Percentiles rank a stretch among this genome's conserved stretches.
phyloP scores from a whole-genome alignment of 2,113 vertebrate species.

The Myiagra hebetior region DNA sequence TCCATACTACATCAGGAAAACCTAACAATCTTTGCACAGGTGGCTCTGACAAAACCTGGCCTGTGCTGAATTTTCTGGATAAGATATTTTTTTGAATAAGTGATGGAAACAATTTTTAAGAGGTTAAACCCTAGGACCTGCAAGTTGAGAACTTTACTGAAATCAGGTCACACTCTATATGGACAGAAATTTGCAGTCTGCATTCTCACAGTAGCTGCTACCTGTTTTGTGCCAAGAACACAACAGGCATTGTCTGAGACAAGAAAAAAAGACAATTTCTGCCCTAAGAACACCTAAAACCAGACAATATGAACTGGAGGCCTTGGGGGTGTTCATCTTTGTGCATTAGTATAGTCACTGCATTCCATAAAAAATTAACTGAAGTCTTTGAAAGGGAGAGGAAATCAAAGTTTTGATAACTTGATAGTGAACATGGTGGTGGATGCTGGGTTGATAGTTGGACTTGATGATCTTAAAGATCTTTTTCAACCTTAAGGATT shows the following conservation, averaged over 20 bases:
- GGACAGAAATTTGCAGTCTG: background rate
- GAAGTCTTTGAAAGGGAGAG: background rate
- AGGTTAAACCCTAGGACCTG: background rate
- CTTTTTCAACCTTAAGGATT: background rate
- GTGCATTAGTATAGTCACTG: background rate
- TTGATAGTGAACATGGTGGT: background rate
- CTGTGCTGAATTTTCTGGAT: background rate
- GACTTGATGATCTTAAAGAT: background rate
- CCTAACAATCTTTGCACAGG: background rate
- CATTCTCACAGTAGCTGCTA: background rate
- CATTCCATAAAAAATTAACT: background rate
- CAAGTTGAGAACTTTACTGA: background rate
- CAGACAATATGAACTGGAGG: background rate
- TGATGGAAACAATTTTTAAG: background rate
- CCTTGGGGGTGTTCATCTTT: background rate
- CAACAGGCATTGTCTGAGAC: background rate
- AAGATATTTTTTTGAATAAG: background rate
- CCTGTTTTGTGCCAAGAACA: background rate
- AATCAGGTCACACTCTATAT: background rate
- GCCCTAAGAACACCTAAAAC: background rate
- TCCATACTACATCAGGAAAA: background rate
- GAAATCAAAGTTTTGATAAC: background rate
- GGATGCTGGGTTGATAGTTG: background rate
- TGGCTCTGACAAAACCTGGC: background rate
- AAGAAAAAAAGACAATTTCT: background rate